Evolutionary conservation across 2,113 vertebrate genomes (phyloP), one percentile per base, ranked within the genome.

Genomic region (Hylia prasina): DNA sequence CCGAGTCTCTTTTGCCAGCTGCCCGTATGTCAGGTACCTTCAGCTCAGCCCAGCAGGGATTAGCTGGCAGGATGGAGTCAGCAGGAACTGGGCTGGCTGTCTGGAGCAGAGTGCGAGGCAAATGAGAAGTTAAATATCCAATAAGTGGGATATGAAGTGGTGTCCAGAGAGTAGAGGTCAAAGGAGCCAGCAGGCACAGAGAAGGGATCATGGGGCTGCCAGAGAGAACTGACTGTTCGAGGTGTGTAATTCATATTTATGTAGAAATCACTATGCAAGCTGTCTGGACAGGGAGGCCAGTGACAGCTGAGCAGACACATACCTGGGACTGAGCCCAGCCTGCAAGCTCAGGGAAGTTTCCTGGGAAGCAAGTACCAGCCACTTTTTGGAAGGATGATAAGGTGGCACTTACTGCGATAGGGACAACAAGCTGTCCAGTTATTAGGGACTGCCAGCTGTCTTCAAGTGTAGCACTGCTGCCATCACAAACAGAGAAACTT

Each of bases 241-340:
- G 85, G 81, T 93, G 57, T 72, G 37, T 82, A 90, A 90, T 82
- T 96, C 82, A 57, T 85, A 79, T 72, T 82, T 95, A 90, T 44
- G 61, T 45, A 82, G 48, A 65, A 87, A 82, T 94, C 53, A 51
- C 70, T 94, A 37, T 72, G 92, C 87, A 91, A 72, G 73, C 85
- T 88, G 85, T 47, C 81, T 79, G 78, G 87, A 12, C 48, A 56
- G 84, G 48, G 87, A 96, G 81, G 69, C 82, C 50, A n/a, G 84
- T 71, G 84, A 40, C 85, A 94, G 92, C 92, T 94, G 90, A 90
- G 57, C 0, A 6, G 92, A 85, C 94, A 85, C 61, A 61, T 65
- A 64, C 40, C 94, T 94, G 94, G 92, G 85, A 25, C 66, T 40
- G 48, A 96, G 94, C 94, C 92, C 90, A 93, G 90, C 57, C 66